Base-by-base conservation (phyloP, 2,888 invertebrate genomes). In the Noctua comes region DNA sequence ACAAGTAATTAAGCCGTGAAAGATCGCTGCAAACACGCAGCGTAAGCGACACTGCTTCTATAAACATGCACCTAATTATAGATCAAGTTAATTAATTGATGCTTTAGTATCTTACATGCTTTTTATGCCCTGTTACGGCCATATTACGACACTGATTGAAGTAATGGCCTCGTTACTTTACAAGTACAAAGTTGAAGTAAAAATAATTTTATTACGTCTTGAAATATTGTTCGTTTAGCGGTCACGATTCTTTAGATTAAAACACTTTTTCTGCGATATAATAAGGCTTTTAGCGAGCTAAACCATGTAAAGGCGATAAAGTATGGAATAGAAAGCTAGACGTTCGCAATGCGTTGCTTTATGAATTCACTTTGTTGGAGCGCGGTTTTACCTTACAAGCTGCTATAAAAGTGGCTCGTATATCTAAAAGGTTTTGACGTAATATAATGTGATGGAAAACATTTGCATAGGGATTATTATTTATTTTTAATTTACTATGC, bases 1-100 rank as follows among this genome's bases (percentile, higher is more conserved):
- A 91, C 88, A 90, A 90, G 89, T 92, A 91, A 92, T 93, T 93
- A 93, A 91, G 86, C 91, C 90, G 91, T 91, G 92, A 91, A 91
- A 91, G 92, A 93, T 93, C 87, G 89, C 86, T 89, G 87, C 90
- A 90, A 91, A 90, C 89, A 88, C 84, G 73, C 70, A 86, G 59
- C 77, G 82, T 79, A 80, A 85, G 79, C 88, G 80, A 84, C 86
- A 80, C 82, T 72, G 76, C 74, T 71, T 77, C 68, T 73, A 78
- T 76, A 68, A 71, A 81, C 75, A 71, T 79, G 82, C 46, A 72
- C 74, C 83, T 90, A 91, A 85, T 88, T 87, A 89, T 89, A 91
- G 85, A 86, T 27, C 62, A 48, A 75, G 24, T 68, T 88, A 84
- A 87, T 88, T 88, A 81, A 85, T 83, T 24, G 64, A 76, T 74